These are phyloP conservation scores for Platalea minor DNA, from an alignment of 2,797 vertebrate species.

Conservation along the genomic window DNA sequence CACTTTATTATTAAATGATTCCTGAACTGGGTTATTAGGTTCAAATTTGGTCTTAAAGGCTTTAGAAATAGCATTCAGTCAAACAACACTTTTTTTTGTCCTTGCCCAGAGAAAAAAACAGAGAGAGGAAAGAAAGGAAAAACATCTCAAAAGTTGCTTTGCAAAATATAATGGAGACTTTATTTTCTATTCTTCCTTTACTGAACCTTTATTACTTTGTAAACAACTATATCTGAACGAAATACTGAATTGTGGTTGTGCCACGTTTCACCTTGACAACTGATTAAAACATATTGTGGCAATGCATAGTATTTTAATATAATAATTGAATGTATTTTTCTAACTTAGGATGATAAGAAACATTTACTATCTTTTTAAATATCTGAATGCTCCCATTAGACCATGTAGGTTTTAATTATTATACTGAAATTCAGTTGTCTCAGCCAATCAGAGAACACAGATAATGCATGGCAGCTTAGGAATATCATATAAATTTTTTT, in stretches of 20 bases:
- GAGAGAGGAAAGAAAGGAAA: not conserved
- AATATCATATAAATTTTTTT: not conserved
- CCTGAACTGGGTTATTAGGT: not conserved
- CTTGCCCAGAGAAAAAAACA: not conserved
- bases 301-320: conserved; percentile 4
- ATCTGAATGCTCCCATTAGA: conserved; percentile 38
- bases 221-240: not conserved
- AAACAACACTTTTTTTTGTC: not conserved
- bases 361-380: conserved; percentile 42
- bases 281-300: conserved; percentile 27
- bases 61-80: not conserved
- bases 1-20: not conserved
- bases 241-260: not conserved
- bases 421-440: conserved; percentile 27
- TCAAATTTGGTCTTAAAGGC: not conserved
- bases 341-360: conserved; percentile 19
- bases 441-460: conserved; percentile 28
- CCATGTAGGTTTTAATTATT: conserved; percentile 58
- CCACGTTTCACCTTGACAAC: conserved; percentile 3
- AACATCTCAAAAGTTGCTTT: not conserved
- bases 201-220: not conserved
- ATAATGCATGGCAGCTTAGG: not conserved
- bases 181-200: not conserved
- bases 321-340: conserved; percentile 55
- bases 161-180: not conserved